Percentiles rank a stretch among this genome's conserved stretches.
phyloP scores from a whole-genome alignment of 2,113 vertebrate genomes.

The Phylloscopus trochiloides region DNA sequence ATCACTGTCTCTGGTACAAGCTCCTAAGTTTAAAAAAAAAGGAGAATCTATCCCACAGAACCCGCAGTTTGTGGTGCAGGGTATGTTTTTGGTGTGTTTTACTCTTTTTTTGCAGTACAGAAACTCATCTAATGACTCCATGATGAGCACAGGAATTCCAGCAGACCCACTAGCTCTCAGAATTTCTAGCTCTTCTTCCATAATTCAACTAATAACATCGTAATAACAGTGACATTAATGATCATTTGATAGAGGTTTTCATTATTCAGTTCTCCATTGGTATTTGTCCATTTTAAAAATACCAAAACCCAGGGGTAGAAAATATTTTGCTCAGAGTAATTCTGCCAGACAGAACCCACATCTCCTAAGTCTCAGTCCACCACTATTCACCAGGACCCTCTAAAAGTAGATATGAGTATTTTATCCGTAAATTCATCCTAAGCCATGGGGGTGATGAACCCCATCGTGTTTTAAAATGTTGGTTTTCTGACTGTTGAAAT shows the following conservation, averaged over 20 bases:
- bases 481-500: background rate
- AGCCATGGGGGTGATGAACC: background rate
- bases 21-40: background rate
- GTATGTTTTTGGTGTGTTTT: background rate
- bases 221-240: background rate
- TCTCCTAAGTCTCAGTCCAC: background rate
- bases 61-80: background rate
- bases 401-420: background rate
- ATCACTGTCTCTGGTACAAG: background rate
- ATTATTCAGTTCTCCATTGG: background rate
- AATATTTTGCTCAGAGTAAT: background rate
- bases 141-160: background rate
- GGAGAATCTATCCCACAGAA: background rate
- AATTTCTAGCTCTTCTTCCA: background rate
- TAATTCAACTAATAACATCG: background rate
- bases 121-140: background rate
- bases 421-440: background rate
- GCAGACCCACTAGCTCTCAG: background rate
- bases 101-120: background rate
- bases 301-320: background rate
- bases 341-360: background rate
- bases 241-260: background rate
- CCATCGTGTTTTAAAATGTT: background rate
- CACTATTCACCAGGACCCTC: background rate
- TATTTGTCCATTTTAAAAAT: background rate